Percentiles rank a stretch among this genome's conserved stretches.
Conservation (phyloP, 1,140 invertebrate species). For the Euura lappo region DNA sequence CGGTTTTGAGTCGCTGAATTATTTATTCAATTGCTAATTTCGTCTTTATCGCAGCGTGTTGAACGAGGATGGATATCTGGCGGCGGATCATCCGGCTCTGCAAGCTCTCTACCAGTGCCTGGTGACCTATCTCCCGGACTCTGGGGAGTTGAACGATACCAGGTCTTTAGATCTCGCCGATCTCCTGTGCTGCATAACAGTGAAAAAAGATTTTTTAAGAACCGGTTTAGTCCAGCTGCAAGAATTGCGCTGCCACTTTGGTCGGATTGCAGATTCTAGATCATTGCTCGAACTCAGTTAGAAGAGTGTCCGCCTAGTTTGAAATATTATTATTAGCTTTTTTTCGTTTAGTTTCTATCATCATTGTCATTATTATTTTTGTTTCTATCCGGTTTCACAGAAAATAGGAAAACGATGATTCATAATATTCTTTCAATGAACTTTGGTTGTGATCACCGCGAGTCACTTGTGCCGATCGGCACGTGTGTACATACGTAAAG, state of each 20-base stretch:
- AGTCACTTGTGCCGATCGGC: too few relatives aligned
- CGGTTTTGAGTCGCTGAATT: neutral
- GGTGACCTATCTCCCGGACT: slow-evolving; percentile 29
- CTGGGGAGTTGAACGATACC: slow-evolving; percentile 17
- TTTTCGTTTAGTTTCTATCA: too few relatives aligned
- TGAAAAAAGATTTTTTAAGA: slow-evolving; percentile 35
- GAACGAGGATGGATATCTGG: slow-evolving; percentile 28
- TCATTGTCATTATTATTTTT: too few relatives aligned
- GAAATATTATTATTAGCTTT: too few relatives aligned
- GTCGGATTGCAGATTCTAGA: slow-evolving; percentile 34
- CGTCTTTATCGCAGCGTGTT: slow-evolving; percentile 32
- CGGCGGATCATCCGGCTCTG: slow-evolving; percentile 33
- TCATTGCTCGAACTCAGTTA: neutral
- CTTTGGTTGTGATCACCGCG: too few relatives aligned
- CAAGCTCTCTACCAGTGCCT: slow-evolving; percentile 38
- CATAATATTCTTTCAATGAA: too few relatives aligned
- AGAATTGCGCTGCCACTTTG: slow-evolving; percentile 45
- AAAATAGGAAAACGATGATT: too few relatives aligned
- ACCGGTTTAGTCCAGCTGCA: slow-evolving; percentile 47
- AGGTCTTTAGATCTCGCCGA: slow-evolving; percentile 47
- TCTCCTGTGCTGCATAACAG: slow-evolving; percentile 47
- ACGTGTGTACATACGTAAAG: too few relatives aligned
- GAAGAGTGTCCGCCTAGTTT: too few relatives aligned
- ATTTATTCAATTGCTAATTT: neutral
- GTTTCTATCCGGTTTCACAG: too few relatives aligned